Evolutionary conservation across 2,113 vertebrate genomes (phyloP), one percentile per base, ranked within the genome.

Genomic region (Ptilonorhynchus violaceus): DNA sequence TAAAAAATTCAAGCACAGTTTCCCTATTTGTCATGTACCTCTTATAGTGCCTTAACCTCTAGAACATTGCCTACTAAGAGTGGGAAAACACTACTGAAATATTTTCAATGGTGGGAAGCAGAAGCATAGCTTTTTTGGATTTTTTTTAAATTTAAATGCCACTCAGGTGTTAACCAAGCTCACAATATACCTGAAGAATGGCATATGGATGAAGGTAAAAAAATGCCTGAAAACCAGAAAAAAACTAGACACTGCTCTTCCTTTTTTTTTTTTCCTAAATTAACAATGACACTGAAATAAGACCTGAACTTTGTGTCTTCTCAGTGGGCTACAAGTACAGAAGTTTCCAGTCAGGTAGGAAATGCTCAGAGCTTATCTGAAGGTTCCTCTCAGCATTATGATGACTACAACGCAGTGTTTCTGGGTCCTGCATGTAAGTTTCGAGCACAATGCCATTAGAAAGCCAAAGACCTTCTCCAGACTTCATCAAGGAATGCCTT

Each of bases 171-270:
- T 79, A 72, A 52, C 6, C 11, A 59, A 64, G 15, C 9, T 79
- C 37, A 69, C 33, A 56, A 46, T 52, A 52, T 9, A 16, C 6
- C 8, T 66, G 18, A 80, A 76, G 37, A 73, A 49, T 11, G 2
- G 7, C 30, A 24, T 28, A 13, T 17, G 7, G 8, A 31, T 49
- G 8, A 30, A 60, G 8, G 18, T 30, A 64, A 6, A 64, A 67
- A 88, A 85, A 60, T n/a, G 10, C 15, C 1, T 15, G 28, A 62
- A 52, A 83, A 67, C 0, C 15, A n/a, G 20, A 35, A 9, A 49
- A 79, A 66, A 31, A 21, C 0, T 18, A 44, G 24, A 37, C 10
- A 14, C 6, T 62, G 14, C 1, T 53, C 5, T 49, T 74, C 3
- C n/a, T 59, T 69, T 63, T 41, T 88, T 21, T 35, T 44, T 27